Evolutionary conservation across 2,113 vertebrate genomes (phyloP).

Genomic region (Mus spicilegus): DNA sequence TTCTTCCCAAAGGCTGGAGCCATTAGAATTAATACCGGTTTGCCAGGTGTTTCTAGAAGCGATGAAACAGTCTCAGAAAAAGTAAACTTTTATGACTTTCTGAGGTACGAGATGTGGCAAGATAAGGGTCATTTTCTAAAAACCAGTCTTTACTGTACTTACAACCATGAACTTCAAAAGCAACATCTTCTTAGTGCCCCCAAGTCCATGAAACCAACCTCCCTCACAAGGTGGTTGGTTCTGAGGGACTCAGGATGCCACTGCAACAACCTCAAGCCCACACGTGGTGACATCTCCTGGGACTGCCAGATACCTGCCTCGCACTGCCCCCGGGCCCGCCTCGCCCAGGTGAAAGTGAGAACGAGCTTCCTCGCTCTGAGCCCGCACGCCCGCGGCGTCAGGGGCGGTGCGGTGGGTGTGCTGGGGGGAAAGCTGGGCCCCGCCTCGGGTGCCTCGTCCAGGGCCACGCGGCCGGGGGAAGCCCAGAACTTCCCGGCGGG

Average conservation of each 20-base stretch:
- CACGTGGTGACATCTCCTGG: fast-evolving
- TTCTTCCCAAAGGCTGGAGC: background rate
- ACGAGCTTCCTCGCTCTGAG: background rate
- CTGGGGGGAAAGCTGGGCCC: too few relatives aligned
- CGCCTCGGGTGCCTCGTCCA: background rate
- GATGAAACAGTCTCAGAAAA: background rate
- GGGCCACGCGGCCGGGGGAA: background rate
- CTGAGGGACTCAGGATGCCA: background rate
- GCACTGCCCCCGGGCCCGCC: background rate
- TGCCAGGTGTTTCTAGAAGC: background rate
- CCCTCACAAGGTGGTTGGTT: background rate
- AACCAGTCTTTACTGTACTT: background rate
- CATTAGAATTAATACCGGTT: background rate
- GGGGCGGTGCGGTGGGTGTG: background rate
- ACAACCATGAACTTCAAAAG: background rate
- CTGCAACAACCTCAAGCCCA: background rate
- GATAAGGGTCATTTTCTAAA: background rate
- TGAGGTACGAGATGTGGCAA: background rate
- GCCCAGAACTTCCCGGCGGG: slow-evolving; percentile 11
- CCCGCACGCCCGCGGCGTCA: background rate
- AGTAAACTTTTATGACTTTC: slow-evolving; percentile 5
- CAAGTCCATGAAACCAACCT: background rate
- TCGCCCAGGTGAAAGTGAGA: too few relatives aligned
- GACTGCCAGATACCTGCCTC: fast-evolving
- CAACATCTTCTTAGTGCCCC: background rate